phyloP scores from a whole-genome alignment of 2,888 invertebrate species.

The Sialis fuliginosa region DNA sequence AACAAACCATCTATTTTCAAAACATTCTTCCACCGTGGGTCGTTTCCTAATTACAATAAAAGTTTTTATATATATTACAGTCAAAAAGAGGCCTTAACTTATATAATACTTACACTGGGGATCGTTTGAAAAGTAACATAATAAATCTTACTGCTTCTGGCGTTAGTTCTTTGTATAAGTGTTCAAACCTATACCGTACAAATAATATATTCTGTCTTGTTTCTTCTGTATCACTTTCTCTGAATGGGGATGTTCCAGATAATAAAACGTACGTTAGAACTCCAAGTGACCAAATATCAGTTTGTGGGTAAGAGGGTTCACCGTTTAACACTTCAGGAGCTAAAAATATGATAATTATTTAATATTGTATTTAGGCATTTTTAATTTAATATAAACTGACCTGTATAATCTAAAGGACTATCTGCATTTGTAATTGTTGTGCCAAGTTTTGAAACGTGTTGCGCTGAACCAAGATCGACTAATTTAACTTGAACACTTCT shows the following conservation, averaged over 20 bases:
- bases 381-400: conserved; percentile 20
- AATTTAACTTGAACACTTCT: conserved; percentile 75
- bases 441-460: conserved; percentile 63
- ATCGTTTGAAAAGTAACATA: conserved; percentile 87
- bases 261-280: conserved; percentile 81
- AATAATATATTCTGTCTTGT: conserved; percentile 82
- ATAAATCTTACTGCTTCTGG: conserved; percentile 87
- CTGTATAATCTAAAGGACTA: conserved; percentile 54
- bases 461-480: conserved; percentile 81
- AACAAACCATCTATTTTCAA: conserved; percentile 90
- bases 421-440: conserved; percentile 46
- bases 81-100: not conserved
- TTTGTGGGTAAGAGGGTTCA: conserved; percentile 74
- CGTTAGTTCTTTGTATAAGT: conserved; percentile 84
- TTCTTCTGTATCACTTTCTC: conserved; percentile 62
- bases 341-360: conserved; percentile 18
- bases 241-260: conserved; percentile 85
- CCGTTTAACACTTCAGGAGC: conserved; percentile 81
- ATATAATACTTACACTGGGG: conserved; percentile 52
- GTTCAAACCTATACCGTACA: conserved; percentile 84
- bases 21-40: conserved; percentile 83
- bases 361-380: not conserved
- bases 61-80: not conserved
- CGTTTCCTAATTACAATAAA: conserved; percentile 52
- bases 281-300: conserved; percentile 93